Conservation (phyloP, 2,113 vertebrate genomes). For the Ochotona curzoniae region DNA sequence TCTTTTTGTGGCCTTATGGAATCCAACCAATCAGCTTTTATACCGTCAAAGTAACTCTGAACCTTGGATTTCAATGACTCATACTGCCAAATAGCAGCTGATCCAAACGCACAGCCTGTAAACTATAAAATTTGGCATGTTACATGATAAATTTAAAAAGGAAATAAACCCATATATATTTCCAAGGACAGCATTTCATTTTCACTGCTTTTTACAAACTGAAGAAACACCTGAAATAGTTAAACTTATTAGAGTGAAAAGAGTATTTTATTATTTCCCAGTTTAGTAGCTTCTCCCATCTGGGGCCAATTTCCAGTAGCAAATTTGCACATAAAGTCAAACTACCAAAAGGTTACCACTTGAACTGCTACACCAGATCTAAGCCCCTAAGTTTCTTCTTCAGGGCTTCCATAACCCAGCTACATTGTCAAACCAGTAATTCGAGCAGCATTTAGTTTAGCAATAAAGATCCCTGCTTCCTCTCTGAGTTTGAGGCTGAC, state of each 20-base stretch:
- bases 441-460: not conserved
- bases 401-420: not conserved
- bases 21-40: slow-evolving; percentile 93
- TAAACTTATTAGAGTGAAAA: slow-evolving; percentile 9
- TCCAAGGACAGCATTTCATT: slow-evolving; percentile 39
- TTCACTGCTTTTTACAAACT: slow-evolving; percentile 24
- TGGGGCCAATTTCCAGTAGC: not conserved
- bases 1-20: slow-evolving; percentile 92
- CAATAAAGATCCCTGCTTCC: too few relatives aligned
- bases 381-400: slow-evolving; percentile 5
- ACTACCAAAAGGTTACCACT: not conserved
- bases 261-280: not conserved
- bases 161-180: not conserved
- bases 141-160: not conserved
- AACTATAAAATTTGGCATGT: slow-evolving; percentile 85
- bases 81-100: slow-evolving; percentile 97
- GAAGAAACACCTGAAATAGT: not conserved
- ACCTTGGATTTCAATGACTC: slow-evolving; percentile 94
- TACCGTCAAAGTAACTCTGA: slow-evolving; percentile 92
- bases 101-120: slow-evolving; percentile 94
- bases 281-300: slow-evolving; percentile 5
- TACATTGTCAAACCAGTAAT: slow-evolving; percentile 10
- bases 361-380: slow-evolving; percentile 20
- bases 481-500: too few relatives aligned
- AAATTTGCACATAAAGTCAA: slow-evolving; percentile 47